Base-by-base conservation (phyloP, 2,888 invertebrate species). In the Troides helena region DNA sequence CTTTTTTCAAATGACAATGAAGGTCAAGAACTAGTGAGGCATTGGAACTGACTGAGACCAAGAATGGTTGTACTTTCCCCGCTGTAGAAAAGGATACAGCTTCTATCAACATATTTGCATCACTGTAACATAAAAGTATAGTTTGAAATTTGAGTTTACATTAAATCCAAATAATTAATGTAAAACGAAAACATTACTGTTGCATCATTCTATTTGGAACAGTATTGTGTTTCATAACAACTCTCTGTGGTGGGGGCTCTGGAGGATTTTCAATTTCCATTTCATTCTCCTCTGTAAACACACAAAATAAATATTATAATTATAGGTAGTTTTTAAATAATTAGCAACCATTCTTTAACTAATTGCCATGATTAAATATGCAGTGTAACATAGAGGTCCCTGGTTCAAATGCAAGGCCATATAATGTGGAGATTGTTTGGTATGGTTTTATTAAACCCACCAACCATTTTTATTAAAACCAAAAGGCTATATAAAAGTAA, bases 31-130 rank as follows among this genome's bases (percentile, higher is more conserved):
- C 93, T 25, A 98, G 93, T 71, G 97, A 95, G 2, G 98, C 96
- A 80, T 98, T 98, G 30, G 98, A 97, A 69, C 96, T 96, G 72
- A 98, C 94, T 25, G 97, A 96, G 8, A 99, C 95, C 68, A 97
- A 90, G 86, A 99, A 99, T 17, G 99, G 99, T 87, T 99, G 99
- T 69, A 98, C 95, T 90, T 98, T 98, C 8, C 97, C 97, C 72
- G 97, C 92, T 62, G 96, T 95, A 62, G 96, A 95, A 87, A 99
- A 99, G 50, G 98, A 96, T 1, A 97, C 95, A 73, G 98, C 96
- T 88, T 98, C 97, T 64, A 98, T 96, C 81, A 98, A 93, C 80
- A 97, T 97, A 81, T 97, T 98, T 67, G 96, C 95, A 89, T 98
- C 98, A 93, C 98, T 98, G 85, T 69, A 93, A 81, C 75, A 73